A percentile compares a stretch with the other conserved stretches of the same genome.
Evolutionary conservation across 2,888 invertebrate species (phyloP).

Genomic region (Eristalinus sepulchralis): DNA sequence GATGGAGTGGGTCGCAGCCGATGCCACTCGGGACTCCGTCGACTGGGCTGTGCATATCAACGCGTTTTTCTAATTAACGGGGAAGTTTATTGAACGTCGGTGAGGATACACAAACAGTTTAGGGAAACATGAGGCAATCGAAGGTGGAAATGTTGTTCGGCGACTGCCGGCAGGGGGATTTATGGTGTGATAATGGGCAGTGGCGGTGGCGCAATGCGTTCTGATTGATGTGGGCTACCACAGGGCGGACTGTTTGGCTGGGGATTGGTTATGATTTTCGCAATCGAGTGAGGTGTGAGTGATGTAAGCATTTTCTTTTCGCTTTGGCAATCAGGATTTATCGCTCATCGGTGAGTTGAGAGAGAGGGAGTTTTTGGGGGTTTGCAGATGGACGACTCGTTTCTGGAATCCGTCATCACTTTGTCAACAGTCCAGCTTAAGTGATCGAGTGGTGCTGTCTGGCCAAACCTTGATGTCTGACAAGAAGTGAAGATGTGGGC

Average conservation of each 20-base stretch:
- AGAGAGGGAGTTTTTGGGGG: neutral
- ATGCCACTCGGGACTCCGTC: neutral
- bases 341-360: neutral
- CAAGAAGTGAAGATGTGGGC: too few relatives aligned
- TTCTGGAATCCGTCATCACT: too few relatives aligned
- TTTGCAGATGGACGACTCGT: neutral
- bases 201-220: neutral
- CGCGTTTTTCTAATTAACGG: conserved; percentile 64
- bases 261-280: neutral
- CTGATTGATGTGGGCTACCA: neutral
- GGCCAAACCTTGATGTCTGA: too few relatives aligned
- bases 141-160: conserved; percentile 20
- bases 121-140: conserved; percentile 23
- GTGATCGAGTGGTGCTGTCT: too few relatives aligned
- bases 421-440: too few relatives aligned
- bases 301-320: neutral
- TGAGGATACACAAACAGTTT: conserved; percentile 36
- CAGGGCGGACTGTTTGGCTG: neutral
- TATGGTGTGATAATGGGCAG: conserved; percentile 37
- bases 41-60: conserved; percentile 53
- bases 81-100: conserved; percentile 61
- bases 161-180: conserved; percentile 31
- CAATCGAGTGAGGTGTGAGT: neutral
- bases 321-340: neutral
- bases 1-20: conserved; percentile 1